These are phyloP conservation scores for Seriola rivoliana DNA, from an alignment of 2,113 vertebrate genomes.

Conservation along the genomic window DNA sequence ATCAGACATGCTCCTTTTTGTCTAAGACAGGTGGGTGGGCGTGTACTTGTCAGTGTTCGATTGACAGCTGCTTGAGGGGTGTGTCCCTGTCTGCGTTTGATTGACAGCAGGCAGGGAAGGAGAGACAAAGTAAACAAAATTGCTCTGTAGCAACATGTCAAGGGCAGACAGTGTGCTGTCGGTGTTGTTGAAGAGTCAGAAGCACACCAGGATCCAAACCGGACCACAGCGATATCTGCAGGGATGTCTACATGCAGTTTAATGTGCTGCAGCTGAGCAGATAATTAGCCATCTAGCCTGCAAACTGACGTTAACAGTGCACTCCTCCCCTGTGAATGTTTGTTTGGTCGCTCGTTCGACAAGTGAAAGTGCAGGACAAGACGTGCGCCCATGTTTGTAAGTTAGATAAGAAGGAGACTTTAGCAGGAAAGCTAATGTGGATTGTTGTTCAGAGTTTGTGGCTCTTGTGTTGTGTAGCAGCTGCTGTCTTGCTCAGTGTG, in stretches of 20 bases:
- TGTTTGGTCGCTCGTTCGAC: not conserved
- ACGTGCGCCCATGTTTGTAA: not conserved
- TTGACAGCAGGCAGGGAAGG: not conserved
- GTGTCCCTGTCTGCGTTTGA: not conserved
- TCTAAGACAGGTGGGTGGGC: not conserved
- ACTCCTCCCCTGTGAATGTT: not conserved
- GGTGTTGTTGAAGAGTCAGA: not conserved
- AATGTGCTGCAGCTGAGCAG: not conserved
- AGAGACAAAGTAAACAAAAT: not conserved
- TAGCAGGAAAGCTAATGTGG: not conserved
- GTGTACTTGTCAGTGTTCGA: not conserved
- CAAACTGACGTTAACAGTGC: not conserved
- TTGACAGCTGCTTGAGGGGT: not conserved
- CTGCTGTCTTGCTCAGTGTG: not conserved
- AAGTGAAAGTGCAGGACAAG: not conserved
- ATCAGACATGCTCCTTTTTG: not conserved
- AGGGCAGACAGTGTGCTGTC: no score
- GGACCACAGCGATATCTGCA: not conserved
- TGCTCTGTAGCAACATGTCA: no score
- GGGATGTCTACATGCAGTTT: not conserved
- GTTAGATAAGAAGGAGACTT: not conserved
- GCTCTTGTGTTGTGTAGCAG: not conserved
- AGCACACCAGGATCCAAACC: not conserved
- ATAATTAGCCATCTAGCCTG: not conserved
- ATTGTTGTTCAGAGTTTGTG: not conserved